A percentile compares a stretch with the other conserved stretches of the same genome.
Conservation (phyloP, 1,140 invertebrate species). For the Panagrolaimus sp. region DNA sequence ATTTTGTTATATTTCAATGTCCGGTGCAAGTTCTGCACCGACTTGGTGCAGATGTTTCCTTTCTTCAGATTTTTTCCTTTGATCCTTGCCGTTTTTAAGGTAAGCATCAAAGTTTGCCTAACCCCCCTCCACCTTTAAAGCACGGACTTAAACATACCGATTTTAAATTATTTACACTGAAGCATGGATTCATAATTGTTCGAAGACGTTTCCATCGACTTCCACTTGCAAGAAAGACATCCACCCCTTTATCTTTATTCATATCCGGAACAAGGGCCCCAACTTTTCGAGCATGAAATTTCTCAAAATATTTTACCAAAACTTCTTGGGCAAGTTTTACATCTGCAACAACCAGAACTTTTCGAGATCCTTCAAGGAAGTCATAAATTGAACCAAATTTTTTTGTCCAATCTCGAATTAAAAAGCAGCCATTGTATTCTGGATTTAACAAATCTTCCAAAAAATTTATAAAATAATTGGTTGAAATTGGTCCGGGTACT, state of each 20-base stretch:
- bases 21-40: no score
- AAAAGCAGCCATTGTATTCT: not conserved
- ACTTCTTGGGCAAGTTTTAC: slow-evolving; percentile 61
- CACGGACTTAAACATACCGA: slow-evolving; percentile 38
- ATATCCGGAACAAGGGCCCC: slow-evolving; percentile 12
- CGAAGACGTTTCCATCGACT: slow-evolving; percentile 61
- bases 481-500: not conserved
- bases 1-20: no score
- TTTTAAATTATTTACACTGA: slow-evolving; percentile 61
- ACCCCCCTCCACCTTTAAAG: no score
- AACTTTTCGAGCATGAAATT: slow-evolving; percentile 60
- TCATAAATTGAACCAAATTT: slow-evolving; percentile 62
- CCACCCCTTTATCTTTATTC: slow-evolving; percentile 26
- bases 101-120: no score
- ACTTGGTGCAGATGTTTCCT: no score
- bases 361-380: slow-evolving; percentile 47
- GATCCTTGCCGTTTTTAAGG: no score
- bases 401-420: slow-evolving; percentile 59
- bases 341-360: slow-evolving; percentile 62
- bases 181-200: slow-evolving; percentile 61
- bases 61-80: no score
- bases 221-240: slow-evolving; percentile 51
- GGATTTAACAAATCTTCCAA: not conserved
- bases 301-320: slow-evolving; percentile 62
- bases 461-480: not conserved